phyloP scores from a whole-genome alignment of 2,888 invertebrate genomes.

The Melanophora roralis region DNA sequence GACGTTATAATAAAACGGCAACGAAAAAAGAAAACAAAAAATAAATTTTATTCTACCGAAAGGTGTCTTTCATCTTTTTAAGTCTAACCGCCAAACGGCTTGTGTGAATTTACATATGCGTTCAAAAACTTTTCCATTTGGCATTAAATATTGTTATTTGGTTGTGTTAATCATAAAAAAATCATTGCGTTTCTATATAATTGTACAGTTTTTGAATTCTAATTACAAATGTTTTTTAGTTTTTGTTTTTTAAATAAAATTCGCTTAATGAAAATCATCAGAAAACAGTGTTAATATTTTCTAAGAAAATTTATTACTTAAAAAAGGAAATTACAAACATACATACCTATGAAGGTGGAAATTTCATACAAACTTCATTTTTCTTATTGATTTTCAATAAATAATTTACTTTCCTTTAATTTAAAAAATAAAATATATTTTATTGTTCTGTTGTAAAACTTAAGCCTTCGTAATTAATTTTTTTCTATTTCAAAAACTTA shows the following conservation, averaged over 20 bases:
- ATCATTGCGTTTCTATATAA: constrained; percentile 49
- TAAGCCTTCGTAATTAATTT: background rate
- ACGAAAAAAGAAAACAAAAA: constrained; percentile 4
- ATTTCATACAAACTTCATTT: no score
- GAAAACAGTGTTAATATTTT: constrained; percentile 41
- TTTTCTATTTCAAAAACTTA: background rate
- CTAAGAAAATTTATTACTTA: constrained; percentile 15
- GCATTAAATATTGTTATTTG: constrained; percentile 38
- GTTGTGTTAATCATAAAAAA: constrained; percentile 16
- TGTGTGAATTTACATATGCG: constrained; percentile 28
- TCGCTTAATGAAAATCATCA: constrained; percentile 16
- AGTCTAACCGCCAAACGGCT: constrained; percentile 58
- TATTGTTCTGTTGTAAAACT: no score
- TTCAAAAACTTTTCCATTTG: constrained; percentile 12
- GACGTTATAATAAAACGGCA: constrained; percentile 31
- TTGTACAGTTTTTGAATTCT: constrained; percentile 58
- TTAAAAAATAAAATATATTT: no score
- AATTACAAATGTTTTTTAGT: constrained; percentile 41
- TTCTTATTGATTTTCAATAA: no score
- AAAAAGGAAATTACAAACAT: background rate
- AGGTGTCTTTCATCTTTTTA: constrained; percentile 61
- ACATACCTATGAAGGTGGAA: no score
- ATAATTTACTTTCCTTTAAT: no score
- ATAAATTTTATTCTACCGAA: constrained; percentile 59
- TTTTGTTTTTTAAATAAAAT: background rate